Percentiles rank a stretch among this genome's conserved stretches.
These are phyloP conservation scores for Plotosus lineatus DNA, from an alignment of 2,113 vertebrate genomes.

Conservation along the genomic window DNA sequence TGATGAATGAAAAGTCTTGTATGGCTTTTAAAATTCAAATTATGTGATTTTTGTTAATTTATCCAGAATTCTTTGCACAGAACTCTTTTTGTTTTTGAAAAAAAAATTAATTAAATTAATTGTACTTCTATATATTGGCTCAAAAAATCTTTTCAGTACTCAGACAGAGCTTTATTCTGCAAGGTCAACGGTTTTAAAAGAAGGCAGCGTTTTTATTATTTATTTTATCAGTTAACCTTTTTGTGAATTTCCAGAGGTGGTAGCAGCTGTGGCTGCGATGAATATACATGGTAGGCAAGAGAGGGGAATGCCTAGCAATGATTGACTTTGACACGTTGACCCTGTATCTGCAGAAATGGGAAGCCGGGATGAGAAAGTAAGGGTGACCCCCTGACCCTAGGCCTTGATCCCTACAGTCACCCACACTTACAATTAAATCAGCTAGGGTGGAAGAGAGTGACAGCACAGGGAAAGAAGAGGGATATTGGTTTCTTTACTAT, in stretches of 20 bases:
- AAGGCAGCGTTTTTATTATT: slow-evolving; percentile 73
- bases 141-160: slow-evolving; percentile 56
- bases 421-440: slow-evolving; percentile 81
- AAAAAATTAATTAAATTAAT: not conserved
- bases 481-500: not conserved
- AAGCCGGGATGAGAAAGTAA: slow-evolving; percentile 78
- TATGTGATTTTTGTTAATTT: not conserved
- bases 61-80: not conserved
- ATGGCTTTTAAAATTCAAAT: not conserved
- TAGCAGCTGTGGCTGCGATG: slow-evolving; percentile 71
- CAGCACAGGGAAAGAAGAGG: slow-evolving; percentile 2
- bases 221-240: slow-evolving; percentile 80
- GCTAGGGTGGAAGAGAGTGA: slow-evolving; percentile 56
- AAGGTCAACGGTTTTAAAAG: slow-evolving; percentile 77
- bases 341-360: slow-evolving; percentile 70
- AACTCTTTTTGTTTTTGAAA: not conserved
- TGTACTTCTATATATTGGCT: slow-evolving; percentile 52
- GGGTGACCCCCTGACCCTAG: slow-evolving; percentile 74
- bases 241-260: slow-evolving; percentile 77
- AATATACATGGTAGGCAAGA: slow-evolving; percentile 79
- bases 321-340: slow-evolving; percentile 82
- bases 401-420: slow-evolving; percentile 72
- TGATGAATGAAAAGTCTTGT: slow-evolving; percentile 39
- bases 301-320: slow-evolving; percentile 67
- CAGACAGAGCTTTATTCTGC: slow-evolving; percentile 64